phyloP scores from a whole-genome alignment of 2,797 vertebrate genomes.

The Pseudotriccus pelzelni region DNA sequence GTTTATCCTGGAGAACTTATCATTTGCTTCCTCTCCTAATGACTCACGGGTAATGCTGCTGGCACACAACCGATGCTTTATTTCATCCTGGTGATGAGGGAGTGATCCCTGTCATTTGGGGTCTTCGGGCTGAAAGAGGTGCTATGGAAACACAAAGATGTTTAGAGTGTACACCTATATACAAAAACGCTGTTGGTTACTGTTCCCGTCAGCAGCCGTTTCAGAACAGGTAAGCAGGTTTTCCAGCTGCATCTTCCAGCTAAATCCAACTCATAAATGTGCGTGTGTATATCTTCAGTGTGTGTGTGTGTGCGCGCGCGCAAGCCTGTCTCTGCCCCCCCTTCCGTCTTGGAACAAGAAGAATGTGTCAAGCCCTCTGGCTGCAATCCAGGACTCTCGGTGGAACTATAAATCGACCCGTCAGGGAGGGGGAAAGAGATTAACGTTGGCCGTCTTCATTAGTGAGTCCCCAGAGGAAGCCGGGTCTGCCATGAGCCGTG shows the following conservation, averaged over 20 bases:
- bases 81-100: conserved; percentile 41
- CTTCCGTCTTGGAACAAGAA: conserved; percentile 65
- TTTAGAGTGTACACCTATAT: background rate
- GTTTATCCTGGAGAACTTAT: conserved; percentile 20
- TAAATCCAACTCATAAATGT: conserved; percentile 28
- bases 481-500: conserved; percentile 75
- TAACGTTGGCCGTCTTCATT: conserved; percentile 84
- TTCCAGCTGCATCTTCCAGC: conserved; percentile 31
- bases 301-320: background rate
- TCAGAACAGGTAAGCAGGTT: conserved; percentile 42
- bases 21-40: background rate
- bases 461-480: conserved; percentile 77
- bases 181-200: background rate
- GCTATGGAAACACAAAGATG: conserved; percentile 38
- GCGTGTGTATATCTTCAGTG: background rate
- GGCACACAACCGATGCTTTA: conserved; percentile 34
- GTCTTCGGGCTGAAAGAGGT: conserved; percentile 36
- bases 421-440: conserved; percentile 81
- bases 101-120: conserved; percentile 37
- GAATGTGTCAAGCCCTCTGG: conserved; percentile 81
- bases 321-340: background rate
- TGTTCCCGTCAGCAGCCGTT: background rate
- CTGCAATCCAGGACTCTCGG: conserved; percentile 78
- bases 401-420: conserved; percentile 84
- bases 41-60: conserved; percentile 25